phyloP scores from a whole-genome alignment of 2,888 invertebrate species.

The Perithous albicinctus region DNA sequence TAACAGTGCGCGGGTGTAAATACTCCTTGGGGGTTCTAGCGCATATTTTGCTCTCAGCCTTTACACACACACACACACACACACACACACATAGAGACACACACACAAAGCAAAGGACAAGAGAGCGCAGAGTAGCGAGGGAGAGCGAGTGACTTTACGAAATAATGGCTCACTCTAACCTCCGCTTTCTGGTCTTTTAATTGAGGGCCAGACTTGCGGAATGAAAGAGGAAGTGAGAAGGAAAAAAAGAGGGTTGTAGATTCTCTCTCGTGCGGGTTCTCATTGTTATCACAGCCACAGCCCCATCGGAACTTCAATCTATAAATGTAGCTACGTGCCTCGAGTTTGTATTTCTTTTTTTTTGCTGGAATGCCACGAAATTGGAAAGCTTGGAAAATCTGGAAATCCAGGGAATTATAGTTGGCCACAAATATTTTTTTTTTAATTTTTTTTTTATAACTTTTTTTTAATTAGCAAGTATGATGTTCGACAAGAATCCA shows the following conservation, averaged over 20 bases:
- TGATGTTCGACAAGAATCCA: too few species aligned
- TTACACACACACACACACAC: neutral
- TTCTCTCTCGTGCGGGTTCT: neutral
- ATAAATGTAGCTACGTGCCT: neutral
- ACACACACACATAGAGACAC: too few species aligned
- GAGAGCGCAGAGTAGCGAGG: conserved; percentile 32
- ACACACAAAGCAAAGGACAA: conserved; percentile 1
- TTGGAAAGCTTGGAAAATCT: too few species aligned
- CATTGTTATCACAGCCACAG: conserved; percentile 11
- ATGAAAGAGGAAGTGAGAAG: conserved; percentile 7
- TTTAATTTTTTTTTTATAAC: too few species aligned
- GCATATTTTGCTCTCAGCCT: neutral
- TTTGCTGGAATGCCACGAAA: too few species aligned
- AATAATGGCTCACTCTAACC: conserved; percentile 64
- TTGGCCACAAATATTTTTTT: too few species aligned
- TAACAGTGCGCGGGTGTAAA: conserved; percentile 27
- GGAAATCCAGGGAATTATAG: too few species aligned
- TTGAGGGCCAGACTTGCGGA: conserved; percentile 52
- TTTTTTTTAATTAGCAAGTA: too few species aligned
- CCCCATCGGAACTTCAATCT: neutral
- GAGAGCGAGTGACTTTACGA: conserved; percentile 63
- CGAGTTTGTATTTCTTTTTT: too few species aligned
- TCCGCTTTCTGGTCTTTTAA: conserved; percentile 50
- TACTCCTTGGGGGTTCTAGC: conserved; percentile 25
- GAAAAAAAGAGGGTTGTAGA: conserved; percentile 19